Evolutionary conservation across 2,113 vertebrate genomes (phyloP).

Genomic region (Phrynosoma platyrhinos): DNA sequence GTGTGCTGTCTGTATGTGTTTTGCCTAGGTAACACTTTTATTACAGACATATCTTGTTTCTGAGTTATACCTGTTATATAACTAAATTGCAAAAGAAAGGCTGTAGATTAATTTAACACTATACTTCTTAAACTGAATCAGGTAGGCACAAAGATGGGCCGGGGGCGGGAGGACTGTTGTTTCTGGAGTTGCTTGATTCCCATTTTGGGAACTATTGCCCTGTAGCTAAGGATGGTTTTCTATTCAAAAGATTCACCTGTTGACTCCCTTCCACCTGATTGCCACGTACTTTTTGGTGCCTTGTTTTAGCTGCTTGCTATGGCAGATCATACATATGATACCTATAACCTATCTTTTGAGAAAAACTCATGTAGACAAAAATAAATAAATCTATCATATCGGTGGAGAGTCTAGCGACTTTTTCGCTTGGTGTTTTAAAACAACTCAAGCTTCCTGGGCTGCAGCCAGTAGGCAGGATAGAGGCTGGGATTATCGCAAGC

Average conservation of each 20-base stretch:
- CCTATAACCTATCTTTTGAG: neutral
- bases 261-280: neutral
- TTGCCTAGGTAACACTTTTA: neutral
- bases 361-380: neutral
- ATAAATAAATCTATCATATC: accelerated
- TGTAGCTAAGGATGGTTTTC: neutral
- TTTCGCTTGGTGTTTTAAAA: neutral
- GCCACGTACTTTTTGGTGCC: neutral
- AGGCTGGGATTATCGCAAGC: too few species aligned
- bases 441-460: too few species aligned
- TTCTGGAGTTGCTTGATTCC: neutral
- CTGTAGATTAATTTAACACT: neutral
- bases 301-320: neutral
- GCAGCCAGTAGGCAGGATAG: too few species aligned
- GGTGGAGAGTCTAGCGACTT: neutral
- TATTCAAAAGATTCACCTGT: constrained; percentile 9
- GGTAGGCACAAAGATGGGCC: neutral
- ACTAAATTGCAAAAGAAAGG: neutral
- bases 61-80: neutral
- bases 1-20: neutral
- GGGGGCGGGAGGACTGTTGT: neutral
- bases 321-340: neutral
- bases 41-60: neutral
- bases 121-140: neutral
- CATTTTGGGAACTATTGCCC: neutral